phyloP scores from a whole-genome alignment of 2,888 invertebrate genomes.

The Rhaphigaster nebulosa region DNA sequence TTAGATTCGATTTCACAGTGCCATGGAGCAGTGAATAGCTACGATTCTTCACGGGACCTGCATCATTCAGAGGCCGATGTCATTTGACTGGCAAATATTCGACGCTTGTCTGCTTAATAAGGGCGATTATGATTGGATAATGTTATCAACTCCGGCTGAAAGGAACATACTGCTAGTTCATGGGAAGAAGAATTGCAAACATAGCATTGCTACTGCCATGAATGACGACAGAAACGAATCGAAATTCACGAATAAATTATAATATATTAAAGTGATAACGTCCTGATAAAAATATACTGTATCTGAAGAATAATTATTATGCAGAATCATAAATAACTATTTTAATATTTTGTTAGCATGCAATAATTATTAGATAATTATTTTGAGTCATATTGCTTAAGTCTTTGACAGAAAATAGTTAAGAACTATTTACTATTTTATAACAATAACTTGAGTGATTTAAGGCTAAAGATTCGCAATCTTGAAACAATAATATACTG shows the following conservation, averaged over 20 bases:
- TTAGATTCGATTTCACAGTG: conserved; percentile 41
- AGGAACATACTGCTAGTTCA: background rate
- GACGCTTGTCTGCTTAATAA: conserved; percentile 37
- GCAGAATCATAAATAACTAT: no score
- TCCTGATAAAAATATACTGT: background rate
- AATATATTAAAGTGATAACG: background rate
- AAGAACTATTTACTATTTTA: no score
- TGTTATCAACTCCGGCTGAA: background rate
- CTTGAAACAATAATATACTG: no score
- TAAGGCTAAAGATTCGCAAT: no score
- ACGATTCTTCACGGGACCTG: conserved; percentile 23
- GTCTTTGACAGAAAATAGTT: no score
- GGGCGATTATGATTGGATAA: conserved; percentile 26
- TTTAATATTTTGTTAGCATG: no score
- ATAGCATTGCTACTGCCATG: background rate
- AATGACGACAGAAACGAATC: background rate
- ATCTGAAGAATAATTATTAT: background rate
- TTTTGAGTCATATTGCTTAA: no score
- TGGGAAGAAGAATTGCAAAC: background rate
- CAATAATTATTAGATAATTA: no score
- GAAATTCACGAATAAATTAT: background rate
- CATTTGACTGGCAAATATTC: conserved; percentile 41
- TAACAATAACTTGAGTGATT: no score
- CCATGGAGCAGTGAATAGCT: background rate
- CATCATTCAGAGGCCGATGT: background rate